Base-by-base conservation (phyloP, 2,113 vertebrate genomes). In the Leucoraja erinaceus region DNA sequence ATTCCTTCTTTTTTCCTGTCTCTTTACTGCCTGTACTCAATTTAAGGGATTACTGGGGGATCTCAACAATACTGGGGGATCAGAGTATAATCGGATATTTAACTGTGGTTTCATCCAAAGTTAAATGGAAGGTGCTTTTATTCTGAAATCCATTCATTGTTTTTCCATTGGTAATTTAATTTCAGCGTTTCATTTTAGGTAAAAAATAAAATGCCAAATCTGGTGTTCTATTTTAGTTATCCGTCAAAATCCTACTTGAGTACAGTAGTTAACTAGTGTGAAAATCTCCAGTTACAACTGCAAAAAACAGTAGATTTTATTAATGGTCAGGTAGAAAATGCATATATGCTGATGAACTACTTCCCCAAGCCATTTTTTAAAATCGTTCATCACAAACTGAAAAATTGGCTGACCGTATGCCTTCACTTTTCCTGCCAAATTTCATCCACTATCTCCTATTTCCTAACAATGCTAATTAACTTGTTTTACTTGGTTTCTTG, bases 381-480 rank as follows among this genome's bases (percentile, higher is more conserved):
- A 72, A 91, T 72, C 33, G 72, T 91, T 72, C 54, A 72, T 74
- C 38, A 31, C 68, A 72, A 47, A 28, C 68, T 91, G 66, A 20
- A 74, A 72, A 72, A 72, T 25, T 91, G 22, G 68, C 31, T 91
- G 33, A 91, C 22, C 20, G 38, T 11, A 91, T 31, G 38, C 25
- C 14, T 90, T 14, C 11, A 33, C 68, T 66, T 90, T 90, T 28
- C 61, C 68, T 91, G 90, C 68, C 90, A 91, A 91, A 91, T 74
- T 91, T 91, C 90, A n/a, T 91, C 61, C 20, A 91, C n/a, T 72
- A 91, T 68, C 33, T 72, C 66, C 38, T 47, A 70, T 91, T 91
- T 70, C 33, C 90, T 74, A 72, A 74, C 68, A 28, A 91, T 72
- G 90, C 1, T 91, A 91, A 72, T 91, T 91, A 91, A 91, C 66